Base-by-base conservation (phyloP, 2,113 vertebrate genomes). In the Hymenochirus boettgeri region DNA sequence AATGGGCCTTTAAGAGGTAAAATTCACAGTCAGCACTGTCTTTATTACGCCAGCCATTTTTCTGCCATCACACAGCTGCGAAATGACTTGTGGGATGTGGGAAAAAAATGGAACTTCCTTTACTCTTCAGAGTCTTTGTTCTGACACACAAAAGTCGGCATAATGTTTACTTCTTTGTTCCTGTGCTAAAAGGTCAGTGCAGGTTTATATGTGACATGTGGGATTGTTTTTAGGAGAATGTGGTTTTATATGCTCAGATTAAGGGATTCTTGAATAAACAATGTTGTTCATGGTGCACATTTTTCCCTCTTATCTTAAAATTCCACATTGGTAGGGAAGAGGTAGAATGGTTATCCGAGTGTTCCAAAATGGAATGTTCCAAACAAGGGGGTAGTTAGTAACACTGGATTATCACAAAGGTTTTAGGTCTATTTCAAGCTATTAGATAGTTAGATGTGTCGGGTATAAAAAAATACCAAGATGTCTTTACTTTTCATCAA, bases 11-110 rank as follows among this genome's bases (percentile, higher is more conserved):
- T 67, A 67, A 67, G 26, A 33, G 46, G 56, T 67, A 48, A 33
- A 58, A 59, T 52, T 24, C 64, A 59, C 64, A 67, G 56, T 67
- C 64, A 67, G 64, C 64, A 59, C 58, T 59, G 64, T 67, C 56
- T 67, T 67, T 67, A 67, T 59, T 67, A 50, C 35, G 23, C 18
- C 19, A 35, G 31, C 27, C 50, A 62, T 33, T 51, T 35, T 52
- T 23, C 64, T 52, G 31, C 29, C 31, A 58, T 67, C 56, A 50
- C 56, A 39, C 55, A 52, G 56, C 64, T 50, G 56, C 31, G 64
- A 59, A 67, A 67, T 67, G 37, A 59, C 64, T 35, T 58, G 29
- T 67, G 64, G n/a, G 31, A 67, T 67, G 55, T 67, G 64, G 64
- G 64, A 67, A 67, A 67, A 67, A 67, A 66, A 26, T 17, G 15